Conservation (phyloP, 2,888 invertebrate species). For the Orthosia gracilis region DNA sequence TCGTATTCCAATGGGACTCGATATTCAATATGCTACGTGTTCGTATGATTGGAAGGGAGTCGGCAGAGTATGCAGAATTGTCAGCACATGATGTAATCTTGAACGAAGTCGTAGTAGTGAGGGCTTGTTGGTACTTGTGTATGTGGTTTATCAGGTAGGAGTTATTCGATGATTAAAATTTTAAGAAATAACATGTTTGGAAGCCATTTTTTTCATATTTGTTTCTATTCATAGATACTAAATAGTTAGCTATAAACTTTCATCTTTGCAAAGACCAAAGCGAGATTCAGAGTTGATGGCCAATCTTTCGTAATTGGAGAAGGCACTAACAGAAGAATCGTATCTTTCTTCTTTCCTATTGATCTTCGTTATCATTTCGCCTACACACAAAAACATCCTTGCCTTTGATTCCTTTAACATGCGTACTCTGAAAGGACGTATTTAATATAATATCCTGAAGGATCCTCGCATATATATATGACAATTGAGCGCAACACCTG, state of each 20-base stretch:
- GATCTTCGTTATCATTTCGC: slow-evolving; percentile 14
- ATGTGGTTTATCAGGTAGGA: neutral
- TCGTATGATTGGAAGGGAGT: slow-evolving; percentile 22
- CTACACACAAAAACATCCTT: slow-evolving; percentile 1
- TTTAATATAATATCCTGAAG: slow-evolving; percentile 35
- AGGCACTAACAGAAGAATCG: neutral
- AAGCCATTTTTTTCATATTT: no score
- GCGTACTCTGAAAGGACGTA: slow-evolving; percentile 22
- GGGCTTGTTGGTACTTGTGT: neutral
- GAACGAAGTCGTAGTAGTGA: neutral
- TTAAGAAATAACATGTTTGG: no score
- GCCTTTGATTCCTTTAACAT: slow-evolving; percentile 29
- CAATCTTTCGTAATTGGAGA: slow-evolving; percentile 22
- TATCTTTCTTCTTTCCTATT: slow-evolving; percentile 14
- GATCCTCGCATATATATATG: slow-evolving; percentile 29
- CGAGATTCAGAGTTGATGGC: neutral
- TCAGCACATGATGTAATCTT: slow-evolving; percentile 30
- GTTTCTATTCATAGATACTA: no score
- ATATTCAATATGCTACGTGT: slow-evolving; percentile 62
- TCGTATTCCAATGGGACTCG: slow-evolving; percentile 7
- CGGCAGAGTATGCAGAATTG: slow-evolving; percentile 8
- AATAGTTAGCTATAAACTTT: neutral
- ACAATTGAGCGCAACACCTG: slow-evolving; percentile 59
- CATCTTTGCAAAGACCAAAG: no score
- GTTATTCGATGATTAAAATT: neutral